Evolutionary conservation across 2,113 vertebrate species (phyloP), one percentile per base, ranked within the genome.

Genomic region (Phylloscopus trochiloides): DNA sequence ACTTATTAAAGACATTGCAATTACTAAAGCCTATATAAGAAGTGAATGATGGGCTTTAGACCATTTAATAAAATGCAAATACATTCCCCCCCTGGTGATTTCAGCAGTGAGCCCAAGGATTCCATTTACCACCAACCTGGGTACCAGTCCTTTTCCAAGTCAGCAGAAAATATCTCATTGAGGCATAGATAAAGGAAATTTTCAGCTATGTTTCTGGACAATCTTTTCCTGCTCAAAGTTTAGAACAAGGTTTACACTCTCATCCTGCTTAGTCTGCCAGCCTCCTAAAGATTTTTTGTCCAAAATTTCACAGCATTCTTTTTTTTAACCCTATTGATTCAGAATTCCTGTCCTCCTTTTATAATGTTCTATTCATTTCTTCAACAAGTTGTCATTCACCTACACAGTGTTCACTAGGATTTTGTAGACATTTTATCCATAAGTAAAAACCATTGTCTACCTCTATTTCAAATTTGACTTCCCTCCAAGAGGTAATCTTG

Each of bases 1-100:
- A 13, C 32, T 88, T 93, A 73, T 77, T 90, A 87, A 77, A 79
- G 57, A 74, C 34, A 51, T 7, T 68, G 43, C 57, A 81, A 91
- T 89, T 96, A 81, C 52, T 74, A 48, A 50, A 77, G 34, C 58
- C 29, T 66, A 38, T 36, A 47, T 43, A 51, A 84, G 68, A 87
- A 22, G 47, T 36, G 25, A 87, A 70, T 73, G 51, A 88, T 48
- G 6, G 8, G 5, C 40, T 59, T 84, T 47, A 92, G 31, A 66
- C 7, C 20, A 26, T 54, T 74, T 89, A 43, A 47, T 58, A 81
- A 79, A 34, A 84, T 36, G 25, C 21, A 84, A 89, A 87, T 77
- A 51, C 25, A 48, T 91, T 65, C 12, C 32, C 28, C 34, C 38
- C 62, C 31, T 42, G 31, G 17, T 14, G 5, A 86, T 63, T 74